Conservation (phyloP, 2,797 vertebrate species). For the Manis javanica region DNA sequence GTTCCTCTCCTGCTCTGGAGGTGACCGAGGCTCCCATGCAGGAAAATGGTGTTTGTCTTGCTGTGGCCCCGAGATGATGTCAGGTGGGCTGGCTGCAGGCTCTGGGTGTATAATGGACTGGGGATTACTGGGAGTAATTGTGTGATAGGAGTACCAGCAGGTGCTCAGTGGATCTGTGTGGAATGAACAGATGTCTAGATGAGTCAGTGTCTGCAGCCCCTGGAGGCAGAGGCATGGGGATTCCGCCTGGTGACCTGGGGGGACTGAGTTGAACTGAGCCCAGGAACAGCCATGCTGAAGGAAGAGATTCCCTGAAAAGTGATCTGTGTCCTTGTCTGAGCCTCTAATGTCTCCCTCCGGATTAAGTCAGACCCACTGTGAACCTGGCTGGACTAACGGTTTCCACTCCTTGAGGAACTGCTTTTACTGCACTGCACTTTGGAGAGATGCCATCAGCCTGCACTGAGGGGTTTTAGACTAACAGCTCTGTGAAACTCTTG, state of each 20-base stretch:
- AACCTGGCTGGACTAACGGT: neutral
- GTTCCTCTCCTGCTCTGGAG: neutral
- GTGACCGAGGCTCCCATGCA: neutral
- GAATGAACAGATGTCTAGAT: neutral
- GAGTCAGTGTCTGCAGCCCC: neutral
- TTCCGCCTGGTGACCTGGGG: neutral
- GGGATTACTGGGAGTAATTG: neutral
- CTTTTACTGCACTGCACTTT: neutral
- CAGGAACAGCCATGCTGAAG: neutral
- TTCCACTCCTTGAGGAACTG: neutral
- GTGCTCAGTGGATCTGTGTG: neutral
- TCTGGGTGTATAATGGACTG: rapidly evolving
- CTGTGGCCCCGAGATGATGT: neutral
- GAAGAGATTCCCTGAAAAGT: neutral
- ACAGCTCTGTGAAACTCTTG: neutral
- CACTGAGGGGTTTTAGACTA: neutral
- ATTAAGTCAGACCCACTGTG: neutral
- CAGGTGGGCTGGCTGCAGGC: neutral
- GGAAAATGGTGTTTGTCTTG: neutral
- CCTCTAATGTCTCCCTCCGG: neutral
- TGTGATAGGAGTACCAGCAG: rapidly evolving
- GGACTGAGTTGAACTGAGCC: neutral
- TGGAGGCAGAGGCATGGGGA: neutral
- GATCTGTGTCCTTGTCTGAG: neutral
- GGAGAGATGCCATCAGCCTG: neutral